Conservation (phyloP, 1,140 invertebrate species). For the Halictus rubicundus region DNA sequence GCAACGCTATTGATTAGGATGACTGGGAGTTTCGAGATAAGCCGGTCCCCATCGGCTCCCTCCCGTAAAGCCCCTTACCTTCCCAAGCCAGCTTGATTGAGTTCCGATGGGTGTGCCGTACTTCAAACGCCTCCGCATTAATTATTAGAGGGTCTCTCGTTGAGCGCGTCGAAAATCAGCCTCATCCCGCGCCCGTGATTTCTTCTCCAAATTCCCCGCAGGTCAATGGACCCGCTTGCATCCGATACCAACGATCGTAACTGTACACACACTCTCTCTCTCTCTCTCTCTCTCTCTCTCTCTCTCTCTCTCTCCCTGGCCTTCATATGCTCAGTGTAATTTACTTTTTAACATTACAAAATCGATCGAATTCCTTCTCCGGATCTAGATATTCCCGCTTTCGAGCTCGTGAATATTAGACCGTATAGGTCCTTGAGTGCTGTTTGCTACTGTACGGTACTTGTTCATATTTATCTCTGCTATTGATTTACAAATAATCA, state of each 20-base stretch:
- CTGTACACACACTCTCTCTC: background rate
- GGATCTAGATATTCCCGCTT: too few relatives aligned
- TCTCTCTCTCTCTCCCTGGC: background rate
- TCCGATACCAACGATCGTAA: background rate
- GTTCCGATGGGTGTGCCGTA: conserved; percentile 70
- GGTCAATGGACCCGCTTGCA: background rate
- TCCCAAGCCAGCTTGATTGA: conserved; percentile 64
- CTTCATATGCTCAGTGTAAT: too few relatives aligned
- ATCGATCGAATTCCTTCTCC: too few relatives aligned
- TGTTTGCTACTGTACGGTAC: too few relatives aligned
- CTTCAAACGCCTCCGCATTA: conserved; percentile 70
- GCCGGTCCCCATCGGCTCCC: conserved; percentile 40
- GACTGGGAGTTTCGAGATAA: conserved; percentile 67
- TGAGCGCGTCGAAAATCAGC: conserved; percentile 41
- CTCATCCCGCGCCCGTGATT: conserved; percentile 26
- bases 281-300: too few relatives aligned
- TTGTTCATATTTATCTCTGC: too few relatives aligned
- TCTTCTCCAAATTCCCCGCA: conserved; percentile 41
- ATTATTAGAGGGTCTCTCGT: conserved; percentile 58
- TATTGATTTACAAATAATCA: too few relatives aligned
- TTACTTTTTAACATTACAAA: too few relatives aligned
- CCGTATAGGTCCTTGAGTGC: too few relatives aligned
- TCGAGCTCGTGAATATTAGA: too few relatives aligned
- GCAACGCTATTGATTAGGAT: conserved; percentile 66
- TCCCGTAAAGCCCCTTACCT: conserved; percentile 56